Base-by-base conservation (phyloP, 2,888 invertebrate genomes). In the Rhopalosiphum nymphaeae region DNA sequence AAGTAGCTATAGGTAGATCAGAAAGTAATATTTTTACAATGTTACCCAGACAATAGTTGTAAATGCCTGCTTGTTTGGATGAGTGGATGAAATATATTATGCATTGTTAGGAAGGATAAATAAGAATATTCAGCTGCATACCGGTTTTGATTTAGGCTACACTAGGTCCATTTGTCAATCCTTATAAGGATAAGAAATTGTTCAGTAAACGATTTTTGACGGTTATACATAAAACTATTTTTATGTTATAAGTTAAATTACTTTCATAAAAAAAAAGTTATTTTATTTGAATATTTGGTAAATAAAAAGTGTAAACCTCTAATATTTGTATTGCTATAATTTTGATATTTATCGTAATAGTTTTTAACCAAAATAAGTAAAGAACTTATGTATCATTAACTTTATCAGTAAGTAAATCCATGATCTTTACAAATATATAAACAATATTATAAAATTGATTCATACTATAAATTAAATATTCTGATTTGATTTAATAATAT, bases 91-190 rank as follows among this genome's bases (percentile, higher is more conserved):
- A 86, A 57, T 78, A 42, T 89, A 61, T 57, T 89, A 61, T 46
- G 46, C 36, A 61, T 93, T 61, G 78, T 92, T 29, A 90, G 61
- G 84, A 89, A 61, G 78, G 36, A 93, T 93, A 90, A 90, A 84
- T 84, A 85, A 57, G 10, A 93, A 93, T 93, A 90, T n/a, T 89
- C 49, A 84, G 56, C 26, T 85, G n/a, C 29, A 90, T 93, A 93
- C 93, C 89, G 93, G 93, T 93, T 93, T 84, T 85, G 56, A 84
- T 89, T 93, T 89, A 56, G 78, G n/a, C 84, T 36, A 29, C 44
- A 85, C 53, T 56, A 21, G 57, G 29, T n/a, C n/a, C 88, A 92
- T 92, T 89, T 56, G 57, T 93, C 93, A 93, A 57, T 85, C 93
- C 89, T 57, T 89, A 90, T 93, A 93, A 36, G 89, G 93, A 26